These are phyloP conservation scores for Brachionus rubens DNA, from an alignment of 1,140 invertebrate genomes.

Conservation along the genomic window DNA sequence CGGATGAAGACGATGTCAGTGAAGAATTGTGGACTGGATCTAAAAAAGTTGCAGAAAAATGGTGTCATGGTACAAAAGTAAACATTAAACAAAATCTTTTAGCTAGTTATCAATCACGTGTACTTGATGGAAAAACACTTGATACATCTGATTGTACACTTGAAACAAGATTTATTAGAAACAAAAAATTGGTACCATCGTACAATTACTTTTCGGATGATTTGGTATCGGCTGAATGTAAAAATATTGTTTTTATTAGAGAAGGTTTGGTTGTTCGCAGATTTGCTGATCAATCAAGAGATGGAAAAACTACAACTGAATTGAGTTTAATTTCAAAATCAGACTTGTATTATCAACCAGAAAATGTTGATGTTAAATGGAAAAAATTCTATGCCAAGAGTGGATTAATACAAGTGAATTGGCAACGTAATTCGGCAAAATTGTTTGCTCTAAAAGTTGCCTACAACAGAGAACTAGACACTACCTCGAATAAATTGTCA, in stretches of 20 bases:
- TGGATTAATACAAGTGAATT: neutral
- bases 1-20: neutral
- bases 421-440: neutral
- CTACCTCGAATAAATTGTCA: neutral
- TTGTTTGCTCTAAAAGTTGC: neutral
- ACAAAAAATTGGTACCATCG: neutral
- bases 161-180: neutral
- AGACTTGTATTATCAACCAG: neutral
- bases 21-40: neutral
- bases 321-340: neutral
- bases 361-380: neutral
- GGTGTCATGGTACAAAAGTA: conserved; percentile 15
- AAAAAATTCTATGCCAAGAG: conserved; percentile 1
- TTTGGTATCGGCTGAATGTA: neutral
- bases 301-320: neutral
- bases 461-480: conserved; percentile 18
- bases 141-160: neutral
- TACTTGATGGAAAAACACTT: neutral
- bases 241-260: neutral
- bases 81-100: conserved; percentile 19
- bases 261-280: neutral
- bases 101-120: neutral
- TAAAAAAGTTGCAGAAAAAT: neutral
- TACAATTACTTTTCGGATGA: neutral
- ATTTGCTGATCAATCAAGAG: neutral